Evolutionary conservation across 2,888 invertebrate genomes (phyloP), one percentile per base, ranked within the genome.

Genomic region (Drosophila hamatofila): DNA sequence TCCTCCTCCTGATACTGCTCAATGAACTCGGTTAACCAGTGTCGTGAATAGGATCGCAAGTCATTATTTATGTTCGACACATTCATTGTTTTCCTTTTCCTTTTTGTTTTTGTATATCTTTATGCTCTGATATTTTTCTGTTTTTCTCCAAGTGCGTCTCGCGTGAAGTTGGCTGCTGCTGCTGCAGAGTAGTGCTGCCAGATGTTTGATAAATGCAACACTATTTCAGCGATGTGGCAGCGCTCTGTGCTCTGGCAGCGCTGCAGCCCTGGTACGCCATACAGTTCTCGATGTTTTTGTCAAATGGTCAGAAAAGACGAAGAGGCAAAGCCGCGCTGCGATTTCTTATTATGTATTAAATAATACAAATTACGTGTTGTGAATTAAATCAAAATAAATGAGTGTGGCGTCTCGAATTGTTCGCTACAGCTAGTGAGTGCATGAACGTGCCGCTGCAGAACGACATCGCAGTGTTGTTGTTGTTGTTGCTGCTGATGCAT

Each of bases 11-110:
- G 92, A 73, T 92, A 92, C 27, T 91, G 86, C 37, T 92, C 92
- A 56, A 92, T 93, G 56, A 92, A 93, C 69, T 92, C 92, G 2
- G 91, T 91, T 9, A 92, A 79, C 92, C 92, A 92, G 62, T 92
- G 92, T 16, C 93, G 90, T 25, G 93, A 93, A 73, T 93, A 93
- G 8, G 91, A 91, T 16, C 93, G 83, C 72, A 92, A 74, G 74
- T 92, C 92, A 48, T 89, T 92, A 55, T 89, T 92, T 46, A 91
- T 71, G 62, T 86, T 87, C 56, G 86, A 88, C 37, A 88, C 79
- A 74, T 83, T 88, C 67, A 78, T 79, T 51, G 35, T 68, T 54
- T 59, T 65, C 30, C 18, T 68, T 54, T 59, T 65, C 30, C 18
- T 62, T 65, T 62, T 35, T 49, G 49, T 49, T 49, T 49, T 49